phyloP scores from a whole-genome alignment of 2,113 vertebrate species.

The Sebastes schlegelii region DNA sequence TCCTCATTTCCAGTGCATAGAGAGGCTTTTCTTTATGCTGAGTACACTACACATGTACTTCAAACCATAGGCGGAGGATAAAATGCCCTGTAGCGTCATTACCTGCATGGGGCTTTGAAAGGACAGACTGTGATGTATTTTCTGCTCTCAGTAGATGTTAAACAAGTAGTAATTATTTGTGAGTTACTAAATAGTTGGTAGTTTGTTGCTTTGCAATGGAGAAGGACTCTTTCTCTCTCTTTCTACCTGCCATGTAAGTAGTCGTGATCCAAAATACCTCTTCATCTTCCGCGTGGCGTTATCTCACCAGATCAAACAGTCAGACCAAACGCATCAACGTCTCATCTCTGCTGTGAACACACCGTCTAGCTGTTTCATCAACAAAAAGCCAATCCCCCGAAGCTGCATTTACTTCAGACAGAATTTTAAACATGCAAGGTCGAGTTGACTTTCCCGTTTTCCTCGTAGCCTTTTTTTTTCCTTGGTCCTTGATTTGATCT shows the following conservation, averaged over 20 bases:
- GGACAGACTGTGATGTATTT: not conserved
- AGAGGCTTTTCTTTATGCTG: constrained; percentile 15
- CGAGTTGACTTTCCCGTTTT: constrained; percentile 2
- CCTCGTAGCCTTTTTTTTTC: not conserved
- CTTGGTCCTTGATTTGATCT: constrained; percentile 14
- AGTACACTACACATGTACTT: constrained; percentile 32
- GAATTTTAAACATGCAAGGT: constrained; percentile 32
- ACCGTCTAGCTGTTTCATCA: constrained; percentile 7
- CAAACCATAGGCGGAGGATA: constrained; percentile 17
- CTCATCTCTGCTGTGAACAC: constrained; percentile 20
- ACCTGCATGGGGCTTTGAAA: constrained; percentile 13
- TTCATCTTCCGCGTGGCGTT: not conserved
- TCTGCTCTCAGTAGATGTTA: not conserved
- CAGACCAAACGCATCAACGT: constrained; percentile 5
- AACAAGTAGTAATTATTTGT: not conserved
- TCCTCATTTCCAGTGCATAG: constrained; percentile 16
- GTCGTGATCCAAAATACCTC: not conserved
- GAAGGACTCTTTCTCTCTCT: not conserved
- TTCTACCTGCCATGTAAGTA: not conserved
- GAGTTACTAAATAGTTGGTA: not conserved
- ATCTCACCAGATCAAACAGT: not conserved
- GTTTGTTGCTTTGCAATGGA: not conserved
- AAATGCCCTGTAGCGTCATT: not conserved
- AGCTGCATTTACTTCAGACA: constrained; percentile 33
- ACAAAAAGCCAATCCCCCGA: not conserved